These are phyloP conservation scores for Greenwoodochromis staneri DNA, from an alignment of 2,113 vertebrate genomes.

Conservation along the genomic window DNA sequence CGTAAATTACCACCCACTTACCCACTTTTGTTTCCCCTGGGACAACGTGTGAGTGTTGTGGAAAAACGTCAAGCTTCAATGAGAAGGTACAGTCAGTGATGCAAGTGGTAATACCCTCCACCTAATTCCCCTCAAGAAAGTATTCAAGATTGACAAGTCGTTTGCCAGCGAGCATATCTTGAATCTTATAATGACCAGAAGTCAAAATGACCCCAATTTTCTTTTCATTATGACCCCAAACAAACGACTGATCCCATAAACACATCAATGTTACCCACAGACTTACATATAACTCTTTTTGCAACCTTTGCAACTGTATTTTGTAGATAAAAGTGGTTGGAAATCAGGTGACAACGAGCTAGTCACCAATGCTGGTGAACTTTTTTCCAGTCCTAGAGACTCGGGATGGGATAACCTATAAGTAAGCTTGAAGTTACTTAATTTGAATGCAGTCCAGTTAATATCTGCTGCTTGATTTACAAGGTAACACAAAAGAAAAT, in stretches of 20 bases:
- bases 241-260: neutral
- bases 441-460: neutral
- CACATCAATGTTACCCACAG: neutral
- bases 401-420: accelerated
- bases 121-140: neutral
- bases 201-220: neutral
- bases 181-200: neutral
- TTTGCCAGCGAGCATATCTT: accelerated
- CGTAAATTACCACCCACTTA: neutral
- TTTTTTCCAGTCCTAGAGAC: neutral
- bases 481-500: neutral
- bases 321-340: neutral
- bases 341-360: neutral
- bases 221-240: neutral
- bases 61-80: neutral
- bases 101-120: neutral
- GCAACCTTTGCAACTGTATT: neutral
- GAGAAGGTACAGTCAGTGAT: neutral
- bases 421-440: neutral
- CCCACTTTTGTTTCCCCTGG: neutral
- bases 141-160: neutral
- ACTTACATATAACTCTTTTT: neutral
- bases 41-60: neutral
- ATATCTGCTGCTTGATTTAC: neutral
- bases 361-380: accelerated